A percentile compares a stretch with the other conserved stretches of the same genome.
These are phyloP conservation scores for Zaprionus davidi DNA, from an alignment of 1,140 invertebrate genomes.

Conservation along the genomic window DNA sequence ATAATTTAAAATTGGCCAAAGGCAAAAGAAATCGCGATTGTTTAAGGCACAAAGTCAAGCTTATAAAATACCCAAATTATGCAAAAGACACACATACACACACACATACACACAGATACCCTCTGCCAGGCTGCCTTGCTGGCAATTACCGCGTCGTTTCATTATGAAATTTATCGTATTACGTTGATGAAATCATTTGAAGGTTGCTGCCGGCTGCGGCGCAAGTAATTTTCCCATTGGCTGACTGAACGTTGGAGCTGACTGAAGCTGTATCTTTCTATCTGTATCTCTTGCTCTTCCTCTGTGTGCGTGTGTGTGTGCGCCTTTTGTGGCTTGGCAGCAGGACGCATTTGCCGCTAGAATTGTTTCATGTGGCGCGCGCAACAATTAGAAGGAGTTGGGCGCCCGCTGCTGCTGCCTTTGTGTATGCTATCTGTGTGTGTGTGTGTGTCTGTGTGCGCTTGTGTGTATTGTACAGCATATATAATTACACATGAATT, in stretches of 20 bases:
- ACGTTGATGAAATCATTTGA: constrained; percentile 77
- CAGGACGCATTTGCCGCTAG: constrained; percentile 62
- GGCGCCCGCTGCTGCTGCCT: background rate
- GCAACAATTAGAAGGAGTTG: constrained; percentile 61
- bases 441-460: background rate
- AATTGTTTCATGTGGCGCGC: constrained; percentile 62
- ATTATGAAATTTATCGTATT: constrained; percentile 81
- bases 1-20: constrained; percentile 33
- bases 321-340: constrained; percentile 38
- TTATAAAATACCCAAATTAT: constrained; percentile 48
- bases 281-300: constrained; percentile 12
- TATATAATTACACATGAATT: constrained; percentile 81
- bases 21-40: constrained; percentile 12
- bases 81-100: constrained; percentile 38
- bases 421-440: background rate
- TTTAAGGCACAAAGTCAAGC: constrained; percentile 33
- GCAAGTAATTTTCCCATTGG: constrained; percentile 74
- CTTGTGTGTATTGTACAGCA: constrained; percentile 33
- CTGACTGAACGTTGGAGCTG: constrained; percentile 43
- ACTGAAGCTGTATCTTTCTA: constrained; percentile 12
- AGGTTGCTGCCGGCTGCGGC: constrained; percentile 48
- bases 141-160: constrained; percentile 76
- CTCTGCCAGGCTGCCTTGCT: constrained; percentile 2
- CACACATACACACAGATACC: background rate
- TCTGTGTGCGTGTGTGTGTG: constrained; percentile 35